Evolutionary conservation across 2,797 vertebrate species (phyloP).

Genomic region (Odontamblyopus rebecca): DNA sequence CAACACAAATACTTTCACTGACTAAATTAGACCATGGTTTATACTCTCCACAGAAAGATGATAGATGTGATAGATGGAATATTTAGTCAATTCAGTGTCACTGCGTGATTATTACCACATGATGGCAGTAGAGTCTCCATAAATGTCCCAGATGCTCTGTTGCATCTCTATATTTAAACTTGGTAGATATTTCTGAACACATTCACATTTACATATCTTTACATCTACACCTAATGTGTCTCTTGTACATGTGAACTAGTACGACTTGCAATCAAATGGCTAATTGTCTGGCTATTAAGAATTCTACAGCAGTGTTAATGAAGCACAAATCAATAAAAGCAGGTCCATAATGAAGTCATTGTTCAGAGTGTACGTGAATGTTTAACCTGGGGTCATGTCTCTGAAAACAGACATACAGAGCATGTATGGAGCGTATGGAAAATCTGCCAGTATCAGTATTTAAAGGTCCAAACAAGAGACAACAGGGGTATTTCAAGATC

Average conservation of each 20-base stretch:
- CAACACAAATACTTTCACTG: background rate
- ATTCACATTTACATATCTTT: background rate
- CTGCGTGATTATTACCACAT: conserved; percentile 51
- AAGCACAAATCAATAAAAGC: background rate
- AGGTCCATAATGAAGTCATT: background rate
- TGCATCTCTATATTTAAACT: conserved; percentile 6
- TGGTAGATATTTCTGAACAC: background rate
- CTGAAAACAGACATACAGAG: too few relatives aligned
- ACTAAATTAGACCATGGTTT: background rate
- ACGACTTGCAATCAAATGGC: background rate
- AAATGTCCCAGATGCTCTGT: conserved; percentile 27
- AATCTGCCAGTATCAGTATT: too few relatives aligned
- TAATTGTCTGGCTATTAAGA: background rate
- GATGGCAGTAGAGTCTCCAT: conserved; percentile 68
- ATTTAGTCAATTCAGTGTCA: background rate
- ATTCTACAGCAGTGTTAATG: background rate
- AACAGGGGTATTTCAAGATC: too few relatives aligned
- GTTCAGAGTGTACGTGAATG: background rate
- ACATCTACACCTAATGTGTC: conserved; percentile 31
- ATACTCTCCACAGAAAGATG: background rate
- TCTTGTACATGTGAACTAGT: conserved; percentile 36
- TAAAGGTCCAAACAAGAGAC: too few relatives aligned
- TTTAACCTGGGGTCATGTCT: background rate
- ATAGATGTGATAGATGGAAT: background rate
- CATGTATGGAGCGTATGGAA: too few relatives aligned